Conservation (phyloP, 2,888 invertebrate genomes). For the Flexamia atlantica region DNA sequence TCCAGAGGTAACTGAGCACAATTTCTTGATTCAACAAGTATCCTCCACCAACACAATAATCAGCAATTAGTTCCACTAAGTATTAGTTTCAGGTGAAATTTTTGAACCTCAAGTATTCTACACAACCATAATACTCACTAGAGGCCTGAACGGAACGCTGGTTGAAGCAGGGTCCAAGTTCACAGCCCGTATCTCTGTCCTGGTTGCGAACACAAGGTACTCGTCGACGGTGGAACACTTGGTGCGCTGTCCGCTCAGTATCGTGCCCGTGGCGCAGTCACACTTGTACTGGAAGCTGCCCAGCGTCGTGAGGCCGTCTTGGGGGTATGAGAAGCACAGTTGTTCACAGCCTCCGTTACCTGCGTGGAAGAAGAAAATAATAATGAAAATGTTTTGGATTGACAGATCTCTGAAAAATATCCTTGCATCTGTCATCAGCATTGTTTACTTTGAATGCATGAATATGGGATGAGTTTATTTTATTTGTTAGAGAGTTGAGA, state of each 20-base stretch:
- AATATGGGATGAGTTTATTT: too few relatives aligned
- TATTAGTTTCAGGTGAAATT: too few relatives aligned
- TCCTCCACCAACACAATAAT: too few relatives aligned
- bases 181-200: conserved; percentile 95
- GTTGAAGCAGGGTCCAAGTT: conserved; percentile 90
- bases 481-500: too few relatives aligned
- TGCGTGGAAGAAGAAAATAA: conserved; percentile 21
- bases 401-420: too few relatives aligned
- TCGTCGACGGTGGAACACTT: conserved; percentile 92
- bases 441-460: too few relatives aligned
- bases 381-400: background rate
- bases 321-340: conserved; percentile 95
- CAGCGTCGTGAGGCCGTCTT: conserved; percentile 76
- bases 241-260: conserved; percentile 80
- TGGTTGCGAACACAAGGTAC: conserved; percentile 94
- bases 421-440: too few relatives aligned
- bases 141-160: conserved; percentile 89
- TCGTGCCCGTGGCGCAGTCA: conserved; percentile 94
- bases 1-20: too few relatives aligned
- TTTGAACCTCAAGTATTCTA: background rate
- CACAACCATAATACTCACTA: conserved; percentile 73
- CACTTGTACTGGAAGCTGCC: conserved; percentile 80
- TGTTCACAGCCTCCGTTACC: conserved; percentile 95
- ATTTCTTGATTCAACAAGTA: too few relatives aligned
- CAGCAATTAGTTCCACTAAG: too few relatives aligned